phyloP scores from a whole-genome alignment of 2,888 invertebrate species.

The Calephelis perditalis region DNA sequence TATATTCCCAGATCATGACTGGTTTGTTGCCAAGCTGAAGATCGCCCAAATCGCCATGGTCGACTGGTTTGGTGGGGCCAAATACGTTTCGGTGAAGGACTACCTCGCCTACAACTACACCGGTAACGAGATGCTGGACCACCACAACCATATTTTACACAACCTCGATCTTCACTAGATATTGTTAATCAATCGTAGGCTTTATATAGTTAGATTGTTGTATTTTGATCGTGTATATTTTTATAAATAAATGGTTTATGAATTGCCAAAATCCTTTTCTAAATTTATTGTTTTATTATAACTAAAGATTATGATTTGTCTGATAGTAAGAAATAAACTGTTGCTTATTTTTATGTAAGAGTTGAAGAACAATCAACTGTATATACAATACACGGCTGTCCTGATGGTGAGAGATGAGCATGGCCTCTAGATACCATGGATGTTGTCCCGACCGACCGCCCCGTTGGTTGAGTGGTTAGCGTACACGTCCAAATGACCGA shows the following conservation, averaged over 20 bases:
- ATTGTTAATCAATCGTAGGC: background rate
- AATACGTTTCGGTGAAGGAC: conserved; percentile 80
- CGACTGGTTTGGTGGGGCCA: conserved; percentile 90
- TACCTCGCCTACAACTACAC: conserved; percentile 78
- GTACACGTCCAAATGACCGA: too few relatives aligned
- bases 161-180: conserved; percentile 2
- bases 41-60: conserved; percentile 85
- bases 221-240: background rate
- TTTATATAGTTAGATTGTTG: background rate
- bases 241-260: conserved; percentile 3
- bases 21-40: conserved; percentile 87
- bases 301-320: too few relatives aligned
- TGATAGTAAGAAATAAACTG: too few relatives aligned
- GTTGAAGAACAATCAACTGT: too few relatives aligned
- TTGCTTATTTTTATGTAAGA: too few relatives aligned
- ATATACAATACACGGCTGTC: too few relatives aligned
- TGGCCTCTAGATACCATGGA: too few relatives aligned
- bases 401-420: too few relatives aligned
- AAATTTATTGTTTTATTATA: too few relatives aligned
- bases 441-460: too few relatives aligned
- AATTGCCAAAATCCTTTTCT: too few relatives aligned
- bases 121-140: conserved; percentile 43
- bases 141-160: background rate
- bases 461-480: too few relatives aligned
- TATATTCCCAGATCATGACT: conserved; percentile 82